Base-by-base conservation (phyloP, 2,113 vertebrate genomes). In the Xenopus laevis region DNA sequence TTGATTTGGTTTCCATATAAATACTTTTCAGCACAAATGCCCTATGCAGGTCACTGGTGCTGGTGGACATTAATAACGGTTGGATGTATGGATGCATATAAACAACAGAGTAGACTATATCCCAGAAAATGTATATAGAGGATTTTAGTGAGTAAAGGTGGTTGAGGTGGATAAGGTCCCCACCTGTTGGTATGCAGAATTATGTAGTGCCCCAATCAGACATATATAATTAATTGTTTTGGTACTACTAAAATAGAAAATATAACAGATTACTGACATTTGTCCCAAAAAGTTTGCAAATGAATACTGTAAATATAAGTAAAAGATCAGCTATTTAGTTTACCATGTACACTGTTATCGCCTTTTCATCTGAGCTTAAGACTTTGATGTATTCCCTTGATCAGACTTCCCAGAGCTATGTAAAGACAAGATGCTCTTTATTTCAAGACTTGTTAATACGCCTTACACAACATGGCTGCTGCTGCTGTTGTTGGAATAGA, bases 321-420 rank as follows among this genome's bases (percentile, higher is more conserved):
- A 45, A 55, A 63, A 68, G 23, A 53, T 53, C 68, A 44, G 59
- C 45, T 68, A 45, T 17, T 76, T 68, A 27, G 66, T 46, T 55
- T 64, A 27, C 33, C 23, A 50, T 74, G 65, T 58, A 57, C 45
- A n/a, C 40, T 67, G 40, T 64, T 76, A 70, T 30, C 63, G 50
- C 40, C 59, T 27, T 76, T 76, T 69, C 66, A 76, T 76, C 65
- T 69, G 27, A 77, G 67, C 60, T 63, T 77, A 70, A 63, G 60
- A 15, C 46, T 64, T 76, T 70, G 74, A 70, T 64, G 23, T 70
- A 65, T 70, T 70, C 50, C 59, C 67, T 77, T 64, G 67, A 77
- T 77, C 58, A 62, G 27, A 44, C 17, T 76, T 69, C 17, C 59
- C 57, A 68, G 60, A 17, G 16, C 4, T 44, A 9, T 44, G 15